phyloP scores from a whole-genome alignment of 2,888 invertebrate species.

The Zelleria hepariella region DNA sequence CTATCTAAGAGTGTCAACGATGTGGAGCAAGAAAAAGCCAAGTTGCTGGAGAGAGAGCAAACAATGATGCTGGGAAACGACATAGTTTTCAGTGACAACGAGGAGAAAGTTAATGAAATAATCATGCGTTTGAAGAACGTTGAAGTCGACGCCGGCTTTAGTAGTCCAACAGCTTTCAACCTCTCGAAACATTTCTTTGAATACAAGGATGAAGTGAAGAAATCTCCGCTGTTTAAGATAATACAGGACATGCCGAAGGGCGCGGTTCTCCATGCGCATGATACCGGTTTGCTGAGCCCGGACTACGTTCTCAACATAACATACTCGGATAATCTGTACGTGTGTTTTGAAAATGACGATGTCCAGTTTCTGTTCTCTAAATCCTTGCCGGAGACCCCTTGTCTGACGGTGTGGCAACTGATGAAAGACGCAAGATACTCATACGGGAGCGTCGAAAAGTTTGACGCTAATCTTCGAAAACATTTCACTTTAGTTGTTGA shows the following conservation, averaged over 20 bases:
- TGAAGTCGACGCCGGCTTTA: conserved; percentile 62
- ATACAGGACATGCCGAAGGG: conserved; percentile 83
- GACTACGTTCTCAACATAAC: conserved; percentile 76
- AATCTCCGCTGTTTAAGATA: conserved; percentile 74
- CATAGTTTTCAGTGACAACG: conserved; percentile 59
- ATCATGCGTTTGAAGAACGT: conserved; percentile 70
- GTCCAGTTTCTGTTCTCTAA: conserved; percentile 40
- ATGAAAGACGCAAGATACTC: conserved; percentile 59
- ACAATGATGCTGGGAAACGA: conserved; percentile 65
- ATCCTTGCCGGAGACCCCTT: conserved; percentile 25
- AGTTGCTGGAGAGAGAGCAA: conserved; percentile 61
- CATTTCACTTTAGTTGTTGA: conserved; percentile 70
- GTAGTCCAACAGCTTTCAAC: conserved; percentile 64
- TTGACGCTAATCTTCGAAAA: conserved; percentile 66
- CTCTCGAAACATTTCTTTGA: conserved; percentile 78
- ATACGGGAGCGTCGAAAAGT: conserved; percentile 53
- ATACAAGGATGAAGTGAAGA: conserved; percentile 70
- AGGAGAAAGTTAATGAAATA: conserved; percentile 67
- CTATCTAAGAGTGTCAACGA: conserved; percentile 17
- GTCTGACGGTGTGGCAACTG: conserved; percentile 56
- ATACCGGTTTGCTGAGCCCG: conserved; percentile 73
- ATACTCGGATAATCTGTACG: conserved; percentile 72
- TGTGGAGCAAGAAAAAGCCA: conserved; percentile 37
- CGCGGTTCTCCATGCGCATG: conserved; percentile 78
- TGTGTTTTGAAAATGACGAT: conserved; percentile 46